Evolutionary conservation across 1,140 invertebrate genomes (phyloP), one percentile per base, ranked within the genome.

Genomic region (Drosophila leontia): DNA sequence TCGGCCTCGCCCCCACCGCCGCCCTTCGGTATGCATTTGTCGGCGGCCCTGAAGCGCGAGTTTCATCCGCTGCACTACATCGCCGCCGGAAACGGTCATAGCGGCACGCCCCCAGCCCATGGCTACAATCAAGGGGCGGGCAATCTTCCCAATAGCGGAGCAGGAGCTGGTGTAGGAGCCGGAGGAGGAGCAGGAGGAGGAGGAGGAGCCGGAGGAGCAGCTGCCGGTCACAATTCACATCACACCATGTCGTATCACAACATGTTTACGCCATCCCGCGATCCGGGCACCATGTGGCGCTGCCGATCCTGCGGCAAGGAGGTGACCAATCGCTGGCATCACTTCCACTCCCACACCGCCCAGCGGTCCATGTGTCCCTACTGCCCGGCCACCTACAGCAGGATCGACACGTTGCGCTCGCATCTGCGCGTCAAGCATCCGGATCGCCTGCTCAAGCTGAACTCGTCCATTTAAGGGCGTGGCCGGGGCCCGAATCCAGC

Each of bases 311-410:
- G 97, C 93, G 95, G 95, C 85, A 97, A 97, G 94, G 95, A 96
- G 93, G 96, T 97, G 61, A 96, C 96, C 91, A 97, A 97, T 93
- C 94, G 96, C 86, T 97, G 97, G 96, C 97, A 97, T 93, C 96
- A 97, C 93, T 96, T 95, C 93, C 96, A 97, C 93, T 96, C 96
- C 75, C 97, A 97, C 93, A 96, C 95, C 44, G 94, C 95, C 53
- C 95, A 96, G 93, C 94, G 96, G 75, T 97, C 96, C 70, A 95
- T 95, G 80, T 97, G 97, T 92, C 96, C 96, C 39, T 96, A 97
- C 92, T 97, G 97, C 93, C 95, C 96, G 67, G 96, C 96, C 80
- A 96, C 96, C 48, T 97, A 97, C 94, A 97, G 96, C 93, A 95
- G 97, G 91, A 96, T 97, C 88, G 97, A 97, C 93, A 97, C 96